These are phyloP conservation scores for Zonitis immaculata DNA, from an alignment of 2,888 invertebrate genomes.

Conservation along the genomic window DNA sequence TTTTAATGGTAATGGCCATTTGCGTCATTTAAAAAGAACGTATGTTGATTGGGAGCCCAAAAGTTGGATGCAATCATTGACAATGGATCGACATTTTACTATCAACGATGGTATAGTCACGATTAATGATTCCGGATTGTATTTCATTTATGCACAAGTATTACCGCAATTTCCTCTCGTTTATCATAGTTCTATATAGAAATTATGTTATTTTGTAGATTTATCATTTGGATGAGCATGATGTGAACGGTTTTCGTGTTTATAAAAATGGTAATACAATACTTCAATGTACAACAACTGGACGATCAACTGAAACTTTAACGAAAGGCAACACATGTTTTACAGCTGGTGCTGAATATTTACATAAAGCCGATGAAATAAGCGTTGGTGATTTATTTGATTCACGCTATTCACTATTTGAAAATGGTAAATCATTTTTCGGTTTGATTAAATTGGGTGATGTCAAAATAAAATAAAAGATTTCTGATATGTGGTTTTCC, in stretches of 20 bases:
- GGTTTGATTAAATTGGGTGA: conserved; percentile 73
- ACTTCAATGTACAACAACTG: conserved; percentile 66
- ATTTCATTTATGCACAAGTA: conserved; percentile 73
- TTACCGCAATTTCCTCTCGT: too few relatives aligned
- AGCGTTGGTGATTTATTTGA: conserved; percentile 67
- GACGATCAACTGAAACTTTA: conserved; percentile 52
- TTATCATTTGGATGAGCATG: conserved; percentile 72
- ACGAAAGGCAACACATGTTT: conserved; percentile 70
- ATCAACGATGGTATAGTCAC: conserved; percentile 61
- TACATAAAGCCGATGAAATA: conserved; percentile 62
- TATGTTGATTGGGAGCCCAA: conserved; percentile 65
- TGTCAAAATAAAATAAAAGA: conserved; percentile 31
- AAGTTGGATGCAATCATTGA: conserved; percentile 58
- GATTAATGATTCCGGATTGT: conserved; percentile 67
- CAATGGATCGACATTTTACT: conserved; percentile 59
- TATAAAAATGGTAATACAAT: conserved; percentile 62
- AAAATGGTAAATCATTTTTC: conserved; percentile 75
- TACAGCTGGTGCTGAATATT: conserved; percentile 63
- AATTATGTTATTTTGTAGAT: conserved; percentile 56
- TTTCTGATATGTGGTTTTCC: background rate
- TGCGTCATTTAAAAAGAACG: conserved; percentile 58
- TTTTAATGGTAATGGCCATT: conserved; percentile 63
- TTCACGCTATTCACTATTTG: conserved; percentile 63
- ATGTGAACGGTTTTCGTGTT: conserved; percentile 70
- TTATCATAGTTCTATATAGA: too few relatives aligned